Base-by-base conservation (phyloP, 2,888 invertebrate species). In the Chrysolina oricalcia region DNA sequence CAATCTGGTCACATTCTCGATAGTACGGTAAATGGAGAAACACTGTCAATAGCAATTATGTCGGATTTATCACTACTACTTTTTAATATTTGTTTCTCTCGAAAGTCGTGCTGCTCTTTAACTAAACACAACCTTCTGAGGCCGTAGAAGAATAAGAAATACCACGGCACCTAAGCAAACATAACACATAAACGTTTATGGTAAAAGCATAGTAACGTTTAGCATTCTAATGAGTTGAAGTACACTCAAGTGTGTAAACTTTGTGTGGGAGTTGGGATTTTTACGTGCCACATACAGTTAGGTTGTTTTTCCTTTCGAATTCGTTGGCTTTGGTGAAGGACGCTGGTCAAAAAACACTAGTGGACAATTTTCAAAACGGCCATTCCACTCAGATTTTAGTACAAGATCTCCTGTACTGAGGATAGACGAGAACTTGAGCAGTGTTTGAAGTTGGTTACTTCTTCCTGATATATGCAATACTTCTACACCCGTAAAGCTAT, bases 251-350 rank as follows among this genome's bases (percentile, higher is more conserved):
- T 83, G 82, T 82, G 82, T 84, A 83, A 81, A 80, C 80, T 80
- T 72, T 76, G 83, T 83, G 86, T 86, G 83, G 86, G 86, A 84
- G 85, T 85, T 79, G 81, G 82, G 84, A 83, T 83, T 83, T 84
- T 83, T 83, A 81, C 83, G 83, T 23, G 50, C 35, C 19, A 41
- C 17, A 40, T 40, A 53, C 53, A 68, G 59, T 59, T 59, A 59
- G 13, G 13, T 59, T 10, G 21, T 27, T 23, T 59, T 59, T 59
- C 59, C 59, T 59, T 59, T 59, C 59, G 27, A 59, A 59, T 59
- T 27, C 23, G 59, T 35, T n/a, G 59, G 59, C 27, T 59, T 59
- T 59, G 50, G 35, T 59, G 59, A 59, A 59, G 59, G 59, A 59
- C 59, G 35, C n/a, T 35, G n/a, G 9, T 11, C n/a, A 27, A 13